Conservation (phyloP, 2,888 invertebrate species). For the Syrista parreyssii region DNA sequence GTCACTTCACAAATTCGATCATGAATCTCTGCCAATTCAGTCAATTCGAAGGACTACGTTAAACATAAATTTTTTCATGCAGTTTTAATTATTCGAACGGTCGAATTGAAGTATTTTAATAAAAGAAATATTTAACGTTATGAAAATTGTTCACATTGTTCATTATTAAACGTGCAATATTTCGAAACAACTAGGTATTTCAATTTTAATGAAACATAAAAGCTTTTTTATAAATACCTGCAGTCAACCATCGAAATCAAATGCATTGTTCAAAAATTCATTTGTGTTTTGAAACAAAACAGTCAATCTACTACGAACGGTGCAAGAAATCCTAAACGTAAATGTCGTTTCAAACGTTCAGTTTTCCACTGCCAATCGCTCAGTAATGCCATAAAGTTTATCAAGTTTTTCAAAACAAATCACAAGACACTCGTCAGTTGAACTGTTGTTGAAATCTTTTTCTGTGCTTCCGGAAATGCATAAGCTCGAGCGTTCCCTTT, state of each 20-base stretch:
- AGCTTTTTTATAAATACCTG: not conserved
- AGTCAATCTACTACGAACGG: too few relatives aligned
- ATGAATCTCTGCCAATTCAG: not conserved
- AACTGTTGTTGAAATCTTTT: too few relatives aligned
- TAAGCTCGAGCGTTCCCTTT: too few relatives aligned
- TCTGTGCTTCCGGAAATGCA: too few relatives aligned
- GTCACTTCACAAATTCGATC: not conserved
- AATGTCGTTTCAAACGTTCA: too few relatives aligned
- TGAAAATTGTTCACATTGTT: not conserved
- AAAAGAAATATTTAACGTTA: not conserved
- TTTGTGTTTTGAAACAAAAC: too few relatives aligned
- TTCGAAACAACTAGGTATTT: not conserved
- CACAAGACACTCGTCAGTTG: too few relatives aligned
- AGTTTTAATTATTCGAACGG: not conserved
- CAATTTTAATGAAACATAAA: not conserved
- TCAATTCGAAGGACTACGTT: not conserved
- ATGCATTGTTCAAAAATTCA: too few relatives aligned
- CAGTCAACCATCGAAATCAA: not conserved
- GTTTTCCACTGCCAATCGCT: too few relatives aligned
- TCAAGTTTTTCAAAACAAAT: too few relatives aligned
- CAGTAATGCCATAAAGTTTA: too few relatives aligned
- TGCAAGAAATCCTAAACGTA: too few relatives aligned
- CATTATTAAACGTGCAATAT: not conserved
- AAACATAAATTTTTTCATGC: not conserved
- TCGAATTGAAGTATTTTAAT: not conserved